Evolutionary conservation across 2,797 vertebrate species (phyloP), one percentile per base, ranked within the genome.

Genomic region (Acanthurus leucopareius): DNA sequence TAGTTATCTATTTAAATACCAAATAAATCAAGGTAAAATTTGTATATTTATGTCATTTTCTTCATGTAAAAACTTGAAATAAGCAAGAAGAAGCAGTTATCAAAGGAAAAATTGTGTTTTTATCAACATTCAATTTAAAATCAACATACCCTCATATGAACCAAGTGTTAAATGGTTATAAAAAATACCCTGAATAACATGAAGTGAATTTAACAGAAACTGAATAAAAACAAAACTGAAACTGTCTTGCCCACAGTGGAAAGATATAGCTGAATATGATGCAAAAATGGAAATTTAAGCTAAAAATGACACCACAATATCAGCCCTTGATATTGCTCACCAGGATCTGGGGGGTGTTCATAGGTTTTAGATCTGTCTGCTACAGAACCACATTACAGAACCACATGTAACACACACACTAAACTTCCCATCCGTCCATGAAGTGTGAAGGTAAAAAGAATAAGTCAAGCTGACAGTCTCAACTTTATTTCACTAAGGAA

Each of bases 381-480:
- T 61, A 2, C 20, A 40, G 38, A 19, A 28, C 1, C 44, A 35
- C 10, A 32, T n/a, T 45, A 3, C 51, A 45, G 10, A 17, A 40
- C 20, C 8, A 3, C 20, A 14, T 25, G 7, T 7, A 28, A 3
- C 52, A 7, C 19, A 7, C 19, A 48, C 10, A 20, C 9, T 51
- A 8, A 28, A 22, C 0, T 7, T 8, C 10, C 40, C 40, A 3
- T 44, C 13, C 32, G 2, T 51, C 7, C 28, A 7, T 47, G 19
- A 49, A 51, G 15, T 22, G 8, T 16, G 32, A 38, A 40, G 22
- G 16, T 61, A 56, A 28, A 8, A 58, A 28, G 10, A 3, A 4
- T 5, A 28, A 73, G 58, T 68, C 44, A 4, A 61, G 48, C 49
- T 62, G 74, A 74, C 48, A 71, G 70, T 81, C 77, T 83, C 45